Base-by-base conservation (phyloP, 1,140 invertebrate species). In the Dufourea novaeangliae region DNA sequence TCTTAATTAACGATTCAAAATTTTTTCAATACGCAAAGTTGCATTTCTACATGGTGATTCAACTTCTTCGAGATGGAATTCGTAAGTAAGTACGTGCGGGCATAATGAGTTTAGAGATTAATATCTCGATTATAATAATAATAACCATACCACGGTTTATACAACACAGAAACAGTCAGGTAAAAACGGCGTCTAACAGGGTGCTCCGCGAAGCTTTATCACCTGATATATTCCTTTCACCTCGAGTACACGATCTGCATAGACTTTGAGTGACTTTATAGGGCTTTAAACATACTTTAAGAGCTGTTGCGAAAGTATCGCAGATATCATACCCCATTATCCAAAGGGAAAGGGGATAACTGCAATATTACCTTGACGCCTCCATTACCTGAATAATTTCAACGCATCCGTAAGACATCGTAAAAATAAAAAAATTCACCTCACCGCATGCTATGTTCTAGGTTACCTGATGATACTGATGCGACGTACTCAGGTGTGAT, bases 241-340 rank as follows among this genome's bases (percentile, higher is more conserved):
- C 17, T 50, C 5, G 20, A 17, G 20, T 7, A 17, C 20, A n/a
- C 20, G 46, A 50, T 50, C 46, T n/a, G n/a, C 46, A n/a, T n/a
- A n/a, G 20, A 17, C 20, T n/a, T 50, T n/a, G 20, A 50, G n/a
- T n/a, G 46, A 22, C 46, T 50, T 50, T 50, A 50, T 50, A 50
- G 46, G n/a, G n/a, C 46, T n/a, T 50, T 50, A 50, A 50, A 17
- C 46, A 50, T n/a, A 17, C 46, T 50, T 50, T 50, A n/a, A 50
- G 46, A 50, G 46, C 17, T n/a, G n/a, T 50, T 3, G 46, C 20
- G 20, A n/a, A n/a, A n/a, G 20, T 17, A 50, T 50, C 20, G 20
- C 46, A 17, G n/a, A 50, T n/a, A 50, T 17, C 6, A 17, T 50
- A 2, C 7, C 20, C 46, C 46, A 50, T 50, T 50, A 50, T n/a